Conservation (phyloP, 2,888 invertebrate species). For the Cerceris rybyensis region DNA sequence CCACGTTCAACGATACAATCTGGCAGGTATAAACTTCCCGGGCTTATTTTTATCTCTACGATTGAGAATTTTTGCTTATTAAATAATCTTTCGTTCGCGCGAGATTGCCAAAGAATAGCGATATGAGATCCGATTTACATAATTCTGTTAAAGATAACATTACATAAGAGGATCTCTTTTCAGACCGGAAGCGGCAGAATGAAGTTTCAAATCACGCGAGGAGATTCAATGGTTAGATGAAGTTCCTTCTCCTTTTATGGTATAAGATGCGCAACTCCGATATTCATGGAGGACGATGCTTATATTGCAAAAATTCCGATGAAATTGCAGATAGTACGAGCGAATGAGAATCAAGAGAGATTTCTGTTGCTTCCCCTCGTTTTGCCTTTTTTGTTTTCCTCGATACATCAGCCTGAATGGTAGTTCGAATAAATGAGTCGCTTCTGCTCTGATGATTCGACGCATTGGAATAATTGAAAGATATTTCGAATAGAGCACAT, state of each 20-base stretch:
- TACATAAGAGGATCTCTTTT: not conserved
- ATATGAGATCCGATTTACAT: not conserved
- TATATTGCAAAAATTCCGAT: slow-evolving; percentile 36
- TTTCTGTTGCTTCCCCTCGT: slow-evolving; percentile 18
- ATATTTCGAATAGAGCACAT: slow-evolving; percentile 19
- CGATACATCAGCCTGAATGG: slow-evolving; percentile 23
- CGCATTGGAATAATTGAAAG: slow-evolving; percentile 42
- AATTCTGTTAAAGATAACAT: not conserved
- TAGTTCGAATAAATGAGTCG: slow-evolving; percentile 40
- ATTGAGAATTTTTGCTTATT: slow-evolving; percentile 14
- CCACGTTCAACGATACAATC: slow-evolving; percentile 47
- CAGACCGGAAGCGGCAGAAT: not conserved
- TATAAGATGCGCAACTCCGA: slow-evolving; percentile 39
- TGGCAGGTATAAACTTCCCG: slow-evolving; percentile 28
- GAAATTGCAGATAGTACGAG: slow-evolving; percentile 39
- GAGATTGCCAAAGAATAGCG: not conserved
- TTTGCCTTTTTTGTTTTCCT: slow-evolving; percentile 34
- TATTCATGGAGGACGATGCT: slow-evolving; percentile 1
- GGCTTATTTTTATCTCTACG: not conserved
- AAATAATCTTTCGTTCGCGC: not conserved
- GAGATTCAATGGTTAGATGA: slow-evolving; percentile 23
- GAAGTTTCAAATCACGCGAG: slow-evolving; percentile 17
- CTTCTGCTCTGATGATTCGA: slow-evolving; percentile 18
- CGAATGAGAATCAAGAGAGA: slow-evolving; percentile 7
- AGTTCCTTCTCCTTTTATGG: slow-evolving; percentile 26